Percentiles rank a stretch among this genome's conserved stretches.
Conservation (phyloP, 2,888 invertebrate genomes). For the Mesorhabditis spiculigera region DNA sequence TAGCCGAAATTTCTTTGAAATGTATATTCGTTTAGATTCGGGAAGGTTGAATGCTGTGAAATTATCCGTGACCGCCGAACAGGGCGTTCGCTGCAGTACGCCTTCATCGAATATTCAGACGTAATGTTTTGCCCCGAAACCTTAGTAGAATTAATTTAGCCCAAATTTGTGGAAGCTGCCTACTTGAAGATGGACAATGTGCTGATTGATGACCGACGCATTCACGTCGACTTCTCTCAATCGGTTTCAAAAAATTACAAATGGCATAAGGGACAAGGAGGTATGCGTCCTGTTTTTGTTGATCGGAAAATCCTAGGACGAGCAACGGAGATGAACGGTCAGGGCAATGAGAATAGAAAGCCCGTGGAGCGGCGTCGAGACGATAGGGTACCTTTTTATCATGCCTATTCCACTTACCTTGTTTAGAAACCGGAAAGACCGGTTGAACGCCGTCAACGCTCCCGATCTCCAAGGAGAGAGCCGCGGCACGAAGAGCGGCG, state of each 20-base stretch:
- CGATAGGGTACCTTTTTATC: neutral
- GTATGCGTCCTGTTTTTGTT: neutral
- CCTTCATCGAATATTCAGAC: slow-evolving; percentile 94
- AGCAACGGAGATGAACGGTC: neutral
- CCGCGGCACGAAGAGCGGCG: too few species aligned
- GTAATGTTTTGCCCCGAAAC: slow-evolving; percentile 30
- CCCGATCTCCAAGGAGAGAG: neutral
- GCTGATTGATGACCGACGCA: slow-evolving; percentile 92
- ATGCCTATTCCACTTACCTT: neutral
- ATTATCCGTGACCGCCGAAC: slow-evolving; percentile 82
- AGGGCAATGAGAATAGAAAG: neutral
- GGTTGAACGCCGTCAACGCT: neutral
- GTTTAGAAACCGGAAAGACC: neutral
- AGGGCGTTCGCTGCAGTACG: slow-evolving; percentile 93
- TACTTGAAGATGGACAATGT: slow-evolving; percentile 99
- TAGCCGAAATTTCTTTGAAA: slow-evolving; percentile 68
- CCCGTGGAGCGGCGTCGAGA: neutral
- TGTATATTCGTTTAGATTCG: slow-evolving; percentile 21
- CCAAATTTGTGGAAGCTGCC: slow-evolving; percentile 81
- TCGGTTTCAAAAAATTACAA: slow-evolving; percentile 78
- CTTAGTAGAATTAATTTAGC: slow-evolving; percentile 43
- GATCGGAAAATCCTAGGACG: neutral
- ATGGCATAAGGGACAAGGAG: slow-evolving; percentile 11
- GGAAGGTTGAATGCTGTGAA: slow-evolving; percentile 69
- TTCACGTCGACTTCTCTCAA: slow-evolving; percentile 99